phyloP scores from a whole-genome alignment of 2,888 invertebrate species.

The Cinara cedri region DNA sequence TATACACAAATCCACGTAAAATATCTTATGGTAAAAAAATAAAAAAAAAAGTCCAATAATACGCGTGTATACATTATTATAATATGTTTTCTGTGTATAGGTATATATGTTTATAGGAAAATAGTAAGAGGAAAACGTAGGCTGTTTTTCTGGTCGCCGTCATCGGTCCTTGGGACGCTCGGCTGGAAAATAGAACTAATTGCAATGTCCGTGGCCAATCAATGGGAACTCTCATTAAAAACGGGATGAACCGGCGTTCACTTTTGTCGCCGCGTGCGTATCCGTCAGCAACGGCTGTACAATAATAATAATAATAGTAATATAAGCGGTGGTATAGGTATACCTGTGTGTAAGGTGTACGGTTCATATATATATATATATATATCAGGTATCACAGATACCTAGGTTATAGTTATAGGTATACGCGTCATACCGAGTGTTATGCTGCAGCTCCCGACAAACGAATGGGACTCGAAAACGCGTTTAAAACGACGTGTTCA shows the following conservation, averaged over 20 bases:
- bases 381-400: neutral
- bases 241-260: conserved; percentile 27
- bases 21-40: neutral
- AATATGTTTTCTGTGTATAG: neutral
- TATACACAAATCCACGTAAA: neutral
- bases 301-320: no score
- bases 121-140: neutral
- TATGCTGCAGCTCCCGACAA: neutral
- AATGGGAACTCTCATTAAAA: conserved; percentile 57
- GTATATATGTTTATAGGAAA: no score
- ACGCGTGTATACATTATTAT: no score
- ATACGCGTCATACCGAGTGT: neutral
- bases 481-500: conserved; percentile 4
- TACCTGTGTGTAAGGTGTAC: neutral
- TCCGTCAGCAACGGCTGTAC: conserved; percentile 1
- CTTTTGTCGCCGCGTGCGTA: conserved; percentile 9
- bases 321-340: neutral
- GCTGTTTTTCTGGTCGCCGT: conserved; percentile 32
- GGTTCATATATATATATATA: neutral
- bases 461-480: conserved; percentile 45
- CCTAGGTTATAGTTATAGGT: no score
- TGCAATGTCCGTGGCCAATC: conserved; percentile 57
- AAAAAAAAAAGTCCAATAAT: conserved; percentile 14
- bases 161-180: conserved; percentile 38
- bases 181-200: conserved; percentile 56